Evolutionary conservation across 2,113 vertebrate genomes (phyloP).

Genomic region (Entomyzon cyanotis): DNA sequence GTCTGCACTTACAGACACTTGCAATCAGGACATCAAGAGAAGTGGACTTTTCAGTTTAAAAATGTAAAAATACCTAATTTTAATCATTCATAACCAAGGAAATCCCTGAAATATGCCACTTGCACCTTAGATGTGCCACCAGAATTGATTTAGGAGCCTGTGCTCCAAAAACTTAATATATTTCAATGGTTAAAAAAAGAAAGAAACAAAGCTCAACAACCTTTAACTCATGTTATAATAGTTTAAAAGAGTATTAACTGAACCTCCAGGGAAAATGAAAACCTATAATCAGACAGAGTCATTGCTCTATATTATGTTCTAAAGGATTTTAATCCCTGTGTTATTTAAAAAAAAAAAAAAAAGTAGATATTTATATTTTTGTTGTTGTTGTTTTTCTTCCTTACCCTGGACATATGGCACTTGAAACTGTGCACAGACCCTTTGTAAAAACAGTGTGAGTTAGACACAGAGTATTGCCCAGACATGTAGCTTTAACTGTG

Average conservation of each 20-base stretch:
- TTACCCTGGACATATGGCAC: conserved; percentile 59
- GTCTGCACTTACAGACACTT: background rate
- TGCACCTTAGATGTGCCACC: background rate
- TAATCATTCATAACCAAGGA: conserved; percentile 1
- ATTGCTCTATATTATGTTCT: background rate
- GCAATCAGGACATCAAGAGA: background rate
- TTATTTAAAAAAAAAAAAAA: background rate
- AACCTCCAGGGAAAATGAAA: conserved; percentile 15
- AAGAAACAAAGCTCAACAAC: background rate
- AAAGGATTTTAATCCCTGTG: background rate
- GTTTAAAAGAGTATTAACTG: conserved; percentile 12
- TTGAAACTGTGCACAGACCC: conserved; percentile 45
- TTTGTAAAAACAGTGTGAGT: conserved; percentile 57
- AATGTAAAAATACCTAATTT: background rate
- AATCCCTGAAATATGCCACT: conserved; percentile 1
- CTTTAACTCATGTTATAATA: background rate
- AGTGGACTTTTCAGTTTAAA: background rate
- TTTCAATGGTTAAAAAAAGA: background rate
- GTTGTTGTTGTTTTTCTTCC: conserved; percentile 29
- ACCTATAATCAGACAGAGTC: background rate
- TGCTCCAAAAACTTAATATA: background rate
- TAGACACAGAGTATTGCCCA: conserved; percentile 28
- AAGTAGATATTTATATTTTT: conserved; percentile 1
- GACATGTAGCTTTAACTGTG: conserved; percentile 49
- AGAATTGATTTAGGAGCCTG: background rate